These are phyloP conservation scores for Tetraodon nigroviridis DNA, from an alignment of 2,113 vertebrate genomes.

Conservation along the genomic window DNA sequence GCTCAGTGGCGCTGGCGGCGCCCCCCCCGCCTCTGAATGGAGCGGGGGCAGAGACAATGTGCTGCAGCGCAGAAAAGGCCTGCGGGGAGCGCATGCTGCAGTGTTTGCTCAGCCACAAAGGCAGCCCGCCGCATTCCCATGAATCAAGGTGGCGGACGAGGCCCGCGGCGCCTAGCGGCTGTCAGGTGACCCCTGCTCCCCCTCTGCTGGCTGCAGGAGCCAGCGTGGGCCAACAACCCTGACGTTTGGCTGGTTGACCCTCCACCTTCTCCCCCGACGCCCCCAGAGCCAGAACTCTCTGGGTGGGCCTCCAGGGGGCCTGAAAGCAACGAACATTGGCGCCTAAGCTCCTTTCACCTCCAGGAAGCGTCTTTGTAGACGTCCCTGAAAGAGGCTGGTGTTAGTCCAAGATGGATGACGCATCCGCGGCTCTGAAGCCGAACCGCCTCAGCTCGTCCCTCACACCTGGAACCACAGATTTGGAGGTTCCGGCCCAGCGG, in stretches of 20 bases:
- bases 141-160: constrained; percentile 75
- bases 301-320: constrained; percentile 75
- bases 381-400: constrained; percentile 68
- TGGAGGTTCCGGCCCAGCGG: background rate
- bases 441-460: background rate
- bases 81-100: constrained; percentile 87
- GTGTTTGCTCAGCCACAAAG: constrained; percentile 95
- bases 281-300: constrained; percentile 53
- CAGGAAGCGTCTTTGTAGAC: constrained; percentile 69
- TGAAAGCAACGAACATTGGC: constrained; percentile 69
- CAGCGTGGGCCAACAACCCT: constrained; percentile 12
- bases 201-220: constrained; percentile 8
- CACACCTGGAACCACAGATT: too few relatives aligned
- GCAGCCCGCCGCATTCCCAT: constrained; percentile 84
- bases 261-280: background rate
- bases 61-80: constrained; percentile 85
- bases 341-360: constrained; percentile 55
- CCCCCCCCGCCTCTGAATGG: constrained; percentile 84
- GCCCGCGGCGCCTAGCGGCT: constrained; percentile 67
- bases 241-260: constrained; percentile 43
- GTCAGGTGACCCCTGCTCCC: constrained; percentile 43
- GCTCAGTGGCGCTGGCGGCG: constrained; percentile 91
- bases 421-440: constrained; percentile 28
- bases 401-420: constrained; percentile 52
- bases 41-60: constrained; percentile 92